These are phyloP conservation scores for Tragelaphus scriptus DNA, from an alignment of 2,113 vertebrate genomes.

Conservation along the genomic window DNA sequence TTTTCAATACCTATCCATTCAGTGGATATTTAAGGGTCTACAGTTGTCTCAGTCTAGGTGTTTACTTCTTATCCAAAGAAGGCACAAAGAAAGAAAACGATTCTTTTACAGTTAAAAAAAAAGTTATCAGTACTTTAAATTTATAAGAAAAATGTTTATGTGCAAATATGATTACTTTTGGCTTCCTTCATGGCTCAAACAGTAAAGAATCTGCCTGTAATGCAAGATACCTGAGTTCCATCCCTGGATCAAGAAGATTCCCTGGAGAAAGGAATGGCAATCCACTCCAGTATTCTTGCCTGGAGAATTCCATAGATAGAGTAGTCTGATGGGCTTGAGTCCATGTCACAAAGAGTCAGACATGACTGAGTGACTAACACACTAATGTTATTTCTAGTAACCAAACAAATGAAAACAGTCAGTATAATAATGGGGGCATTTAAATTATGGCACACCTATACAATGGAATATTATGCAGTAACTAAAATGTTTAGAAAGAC, in stretches of 20 bases:
- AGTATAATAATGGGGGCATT: not conserved
- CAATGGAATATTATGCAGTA: not conserved
- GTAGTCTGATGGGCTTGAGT: not conserved
- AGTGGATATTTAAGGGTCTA: not conserved
- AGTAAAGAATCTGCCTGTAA: not conserved
- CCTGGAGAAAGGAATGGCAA: not conserved
- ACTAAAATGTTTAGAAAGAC: conserved; percentile 12
- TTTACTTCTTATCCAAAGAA: not conserved
- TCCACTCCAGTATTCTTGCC: not conserved
- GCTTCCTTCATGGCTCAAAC: not conserved
- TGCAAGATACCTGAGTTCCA: not conserved
- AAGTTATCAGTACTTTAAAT: not conserved
- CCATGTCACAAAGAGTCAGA: not conserved
- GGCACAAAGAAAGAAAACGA: not conserved
- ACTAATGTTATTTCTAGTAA: not conserved
- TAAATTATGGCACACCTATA: not conserved
- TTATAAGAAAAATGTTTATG: not conserved
- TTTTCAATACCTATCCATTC: not conserved
- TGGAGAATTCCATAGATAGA: not conserved
- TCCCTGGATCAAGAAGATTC: not conserved
- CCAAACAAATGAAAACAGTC: not conserved
- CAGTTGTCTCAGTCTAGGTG: not conserved
- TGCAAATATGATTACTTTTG: not conserved
- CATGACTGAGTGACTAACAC: not conserved
- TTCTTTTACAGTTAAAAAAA: not conserved